Evolutionary conservation across 2,888 invertebrate species (phyloP), one percentile per base, ranked within the genome.

Genomic region (Drosophila colorata): DNA sequence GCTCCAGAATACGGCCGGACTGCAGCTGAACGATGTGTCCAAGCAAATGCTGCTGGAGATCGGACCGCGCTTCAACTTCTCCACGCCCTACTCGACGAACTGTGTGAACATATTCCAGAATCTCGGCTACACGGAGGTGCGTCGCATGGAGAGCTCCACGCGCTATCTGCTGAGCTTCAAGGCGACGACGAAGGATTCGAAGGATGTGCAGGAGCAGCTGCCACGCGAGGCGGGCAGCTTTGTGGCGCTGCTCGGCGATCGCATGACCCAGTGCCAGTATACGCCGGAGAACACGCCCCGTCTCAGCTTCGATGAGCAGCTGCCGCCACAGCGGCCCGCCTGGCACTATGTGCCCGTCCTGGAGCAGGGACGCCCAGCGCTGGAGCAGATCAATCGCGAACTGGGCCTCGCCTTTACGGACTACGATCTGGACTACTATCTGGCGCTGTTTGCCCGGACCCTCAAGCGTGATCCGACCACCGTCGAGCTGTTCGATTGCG

Each of bases 401-500:
- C 92, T 97, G 81, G 98, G 98, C 57, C 93, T 99, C 73, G 98
- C 98, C 2, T 98, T 99, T 92, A 98, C 98, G 91, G 95, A 96
- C 57, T 97, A 97, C 95, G 99, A 99, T 91, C 93, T 98, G 87
- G 95, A 97, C 65, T 98, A 96, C 91, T 99, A 99, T 90, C 96
- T 96, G 68, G 94, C 97, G 88, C 92, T 99, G 64, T 99, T 99
- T 93, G 94, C 94, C 67, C 94, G 96, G 70, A 95, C 96, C 79
- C 92, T 98, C 20, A 95, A 96, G 85, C 94, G 98, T 57, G 97
- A 99, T 93, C 99, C 99, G 18, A 99, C 99, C 0, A 98, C 97
- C 90, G 98, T 99, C 0, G 99, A 99, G 91, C 95, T 98, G 87
- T 99, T 99, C 93, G 99, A 99, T 93, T 94, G 99, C 80, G 99